Evolutionary conservation across 2,888 invertebrate genomes (phyloP).

Genomic region (Pelosia muscerda): DNA sequence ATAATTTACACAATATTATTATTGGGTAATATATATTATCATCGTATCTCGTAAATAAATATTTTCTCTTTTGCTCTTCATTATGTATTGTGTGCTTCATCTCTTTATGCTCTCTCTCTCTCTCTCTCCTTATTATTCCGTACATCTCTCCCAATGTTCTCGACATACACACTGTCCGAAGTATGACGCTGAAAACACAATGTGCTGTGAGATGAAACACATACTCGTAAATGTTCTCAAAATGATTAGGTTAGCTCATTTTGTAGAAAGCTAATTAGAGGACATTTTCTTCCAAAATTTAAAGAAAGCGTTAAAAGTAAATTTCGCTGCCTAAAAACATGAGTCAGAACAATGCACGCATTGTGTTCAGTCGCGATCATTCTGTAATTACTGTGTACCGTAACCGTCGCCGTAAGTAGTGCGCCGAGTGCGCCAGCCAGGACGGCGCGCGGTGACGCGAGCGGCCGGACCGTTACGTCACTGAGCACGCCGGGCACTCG

Average conservation of each 20-base stretch:
- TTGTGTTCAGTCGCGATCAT: neutral
- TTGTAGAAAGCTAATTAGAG: neutral
- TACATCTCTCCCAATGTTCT: too few relatives aligned
- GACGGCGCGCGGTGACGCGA: neutral
- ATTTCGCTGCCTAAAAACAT: neutral
- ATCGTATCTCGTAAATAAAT: too few relatives aligned
- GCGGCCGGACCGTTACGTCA: neutral
- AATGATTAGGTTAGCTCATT: neutral
- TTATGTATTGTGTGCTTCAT: neutral
- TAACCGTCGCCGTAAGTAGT: neutral
- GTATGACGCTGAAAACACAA: neutral
- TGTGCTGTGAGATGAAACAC: too few relatives aligned
- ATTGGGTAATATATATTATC: too few relatives aligned
- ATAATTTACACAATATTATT: too few relatives aligned
- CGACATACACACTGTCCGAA: neutral
- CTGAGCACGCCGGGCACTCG: neutral
- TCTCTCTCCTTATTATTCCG: neutral
- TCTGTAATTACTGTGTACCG: neutral
- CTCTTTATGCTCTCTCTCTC: neutral
- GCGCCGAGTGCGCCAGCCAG: constrained; percentile 3
- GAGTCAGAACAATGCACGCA: neutral
- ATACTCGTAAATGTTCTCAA: neutral
- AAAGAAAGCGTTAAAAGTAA: constrained; percentile 1
- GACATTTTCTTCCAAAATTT: neutral
- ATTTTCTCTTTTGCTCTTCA: too few relatives aligned